Conservation (phyloP, 1,140 invertebrate species). For the Aleiodes sp. region DNA sequence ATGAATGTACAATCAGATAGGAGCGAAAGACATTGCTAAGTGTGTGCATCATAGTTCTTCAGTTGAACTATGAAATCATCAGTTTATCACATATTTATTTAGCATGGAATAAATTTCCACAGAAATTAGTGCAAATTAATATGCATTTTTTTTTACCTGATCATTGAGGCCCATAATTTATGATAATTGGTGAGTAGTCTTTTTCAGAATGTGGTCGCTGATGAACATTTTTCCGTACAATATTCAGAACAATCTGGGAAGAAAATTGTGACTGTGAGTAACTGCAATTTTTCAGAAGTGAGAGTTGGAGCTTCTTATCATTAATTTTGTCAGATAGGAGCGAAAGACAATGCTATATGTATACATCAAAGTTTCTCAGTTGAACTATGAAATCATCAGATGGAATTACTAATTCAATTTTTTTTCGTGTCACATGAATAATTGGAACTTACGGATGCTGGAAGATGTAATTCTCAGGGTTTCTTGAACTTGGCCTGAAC, state of each 20-base stretch:
- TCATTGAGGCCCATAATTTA: no score
- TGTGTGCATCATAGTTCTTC: conserved; percentile 47
- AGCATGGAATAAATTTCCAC: no score
- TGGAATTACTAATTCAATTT: no score
- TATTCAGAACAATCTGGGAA: no score
- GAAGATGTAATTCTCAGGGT: conserved; percentile 56
- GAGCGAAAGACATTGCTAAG: conserved; percentile 54
- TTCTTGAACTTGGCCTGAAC: conserved; percentile 89
- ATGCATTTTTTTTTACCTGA: no score
- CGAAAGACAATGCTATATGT: conserved; percentile 51
- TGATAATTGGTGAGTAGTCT: no score
- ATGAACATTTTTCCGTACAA: no score
- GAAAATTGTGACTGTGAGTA: no score
- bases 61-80: conserved; percentile 64
- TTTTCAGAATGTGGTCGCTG: no score
- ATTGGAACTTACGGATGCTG: no score
- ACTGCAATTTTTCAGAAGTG: no score
- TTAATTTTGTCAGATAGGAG: conserved; percentile 51
- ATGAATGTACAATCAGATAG: conserved; percentile 46
- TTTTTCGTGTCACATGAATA: conserved; percentile 9
- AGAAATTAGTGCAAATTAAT: no score
- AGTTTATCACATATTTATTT: conserved; percentile 32
- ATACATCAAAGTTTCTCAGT: conserved; percentile 51
- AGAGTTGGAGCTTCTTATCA: background rate
- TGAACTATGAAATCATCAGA: conserved; percentile 65